These are phyloP conservation scores for Urophycis tenuis DNA, from an alignment of 2,797 vertebrate genomes.

Conservation along the genomic window DNA sequence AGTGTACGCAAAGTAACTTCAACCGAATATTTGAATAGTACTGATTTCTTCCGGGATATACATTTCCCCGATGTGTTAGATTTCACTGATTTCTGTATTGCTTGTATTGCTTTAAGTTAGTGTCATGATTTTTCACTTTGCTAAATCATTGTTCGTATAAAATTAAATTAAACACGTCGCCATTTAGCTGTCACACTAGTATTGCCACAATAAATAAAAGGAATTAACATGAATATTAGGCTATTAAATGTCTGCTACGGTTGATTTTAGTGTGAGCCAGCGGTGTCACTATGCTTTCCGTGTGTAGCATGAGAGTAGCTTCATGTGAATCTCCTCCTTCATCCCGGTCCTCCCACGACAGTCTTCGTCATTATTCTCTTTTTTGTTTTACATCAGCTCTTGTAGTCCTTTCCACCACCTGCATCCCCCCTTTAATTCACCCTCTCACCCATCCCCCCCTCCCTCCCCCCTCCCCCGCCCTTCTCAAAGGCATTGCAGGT, in stretches of 20 bases:
- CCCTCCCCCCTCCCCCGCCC: constrained; percentile 57
- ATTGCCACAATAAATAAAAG: constrained; percentile 50
- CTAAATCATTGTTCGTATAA: constrained; percentile 5
- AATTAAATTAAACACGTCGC: not conserved
- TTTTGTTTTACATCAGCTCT: not conserved
- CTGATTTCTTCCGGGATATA: not conserved
- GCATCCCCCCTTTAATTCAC: not conserved
- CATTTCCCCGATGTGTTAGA: not conserved
- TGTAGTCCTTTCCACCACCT: not conserved
- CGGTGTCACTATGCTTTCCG: constrained; percentile 33
- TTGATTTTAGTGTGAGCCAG: constrained; percentile 48
- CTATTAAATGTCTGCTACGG: constrained; percentile 51
- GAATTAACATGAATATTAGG: constrained; percentile 28
- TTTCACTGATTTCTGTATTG: constrained; percentile 3
- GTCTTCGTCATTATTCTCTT: not conserved
- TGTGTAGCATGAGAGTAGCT: constrained; percentile 19
- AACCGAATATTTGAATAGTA: not conserved
- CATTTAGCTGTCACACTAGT: constrained; percentile 20
- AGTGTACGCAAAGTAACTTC: not conserved
- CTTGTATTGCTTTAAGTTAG: constrained; percentile 27
- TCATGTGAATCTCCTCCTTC: constrained; percentile 22
- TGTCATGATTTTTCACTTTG: constrained; percentile 23
- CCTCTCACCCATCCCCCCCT: not conserved
- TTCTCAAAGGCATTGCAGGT: constrained; percentile 79
- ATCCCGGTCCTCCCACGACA: constrained; percentile 10